Base-by-base conservation (phyloP, 2,797 vertebrate genomes). In the Synanceia verrucosa region DNA sequence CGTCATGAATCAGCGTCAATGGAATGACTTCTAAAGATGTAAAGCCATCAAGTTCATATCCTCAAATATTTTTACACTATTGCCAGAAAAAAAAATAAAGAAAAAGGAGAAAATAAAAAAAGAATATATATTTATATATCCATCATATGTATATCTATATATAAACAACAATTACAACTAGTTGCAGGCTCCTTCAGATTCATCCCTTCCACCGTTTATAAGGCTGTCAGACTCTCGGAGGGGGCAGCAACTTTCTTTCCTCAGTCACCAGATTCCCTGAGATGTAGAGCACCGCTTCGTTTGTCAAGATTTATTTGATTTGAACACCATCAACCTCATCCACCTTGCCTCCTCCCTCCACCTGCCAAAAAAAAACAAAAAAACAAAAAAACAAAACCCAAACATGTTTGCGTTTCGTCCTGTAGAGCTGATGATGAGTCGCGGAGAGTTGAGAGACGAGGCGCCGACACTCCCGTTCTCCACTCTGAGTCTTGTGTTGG, bases 221-320 rank as follows among this genome's bases (percentile, higher is more conserved):
- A 93, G 92, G 93, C 92, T 86, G 89, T 92, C 88, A 84, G 92
- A 93, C 83, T 85, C 87, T 90, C 73, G 44, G 82, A 91, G 89
- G 90, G 89, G 88, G 87, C 86, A 88, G 90, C 91, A 93, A 92
- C 92, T 94, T 94, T 94, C 93, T 88, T 92, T 94, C 87, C 91
- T 92, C 95, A 96, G 95, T 97, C 94, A 88, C 85, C 96, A 93
- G 95, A 94, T 97, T 99, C 97, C 97, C 97, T 99, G 98, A 99
- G 97, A 97, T 96, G 96, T 96, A 95, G 96, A 96, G 95, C 92
- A 91, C 95, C 93, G 93, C 92, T 92, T 87, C 89, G 86, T 91
- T 85, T 78, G 61, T 92, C 89, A 92, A 93, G 90, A 86, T 89
- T 91, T 73, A 78, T 89, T 91, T 85, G 65, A 92, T 78, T 69